Evolutionary conservation across 1,140 invertebrate genomes (phyloP), one percentile per base, ranked within the genome.

Genomic region (Acromyrmex charruanus): DNA sequence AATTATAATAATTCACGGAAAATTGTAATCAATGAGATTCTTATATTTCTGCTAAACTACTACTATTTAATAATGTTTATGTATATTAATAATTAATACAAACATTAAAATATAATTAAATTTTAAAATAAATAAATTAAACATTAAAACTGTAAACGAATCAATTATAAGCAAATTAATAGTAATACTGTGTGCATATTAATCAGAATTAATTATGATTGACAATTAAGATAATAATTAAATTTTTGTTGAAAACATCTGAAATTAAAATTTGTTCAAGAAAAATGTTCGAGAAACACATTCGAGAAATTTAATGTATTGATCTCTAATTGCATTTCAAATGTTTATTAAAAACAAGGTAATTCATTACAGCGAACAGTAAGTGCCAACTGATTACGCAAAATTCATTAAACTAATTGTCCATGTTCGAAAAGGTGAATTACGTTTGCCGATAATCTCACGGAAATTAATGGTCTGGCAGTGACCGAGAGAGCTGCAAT

Each of bases 371-470:
- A 21, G 25, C 14, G 25, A 61, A n/a, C 18, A n/a, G 16, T 44
- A 44, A 6, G 21, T 35, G 66, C 53, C 66, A 25, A 72, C 80
- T 55, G 66, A 82, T 82, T 72, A 49, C 18, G 35, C 25, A 55
- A 69, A 49, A 82, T 82, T 82, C 80, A 21, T 74, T 74, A 74
- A 59, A 72, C 74, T 82, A 82, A 82, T 82, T 66, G 39, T 49
- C 35, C 55, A 39, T 82, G 80, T 82, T 82, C 55, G 21, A 59
- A 82, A 82, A 6, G 53, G 53, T 7, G 68, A 59, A 72, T 82
- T 81, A 31, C 55, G 14, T 82, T 82, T 74, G 25, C 80, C 68
- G 80, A 82, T 74, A 74, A 82, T 74, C 80, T 82, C 80, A 74
- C 68, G 69, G 55, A 74, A 39, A 82, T 82, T 74, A 82, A 82